Conservation (phyloP, 2,888 invertebrate genomes). For the Scaptomyza flava region DNA sequence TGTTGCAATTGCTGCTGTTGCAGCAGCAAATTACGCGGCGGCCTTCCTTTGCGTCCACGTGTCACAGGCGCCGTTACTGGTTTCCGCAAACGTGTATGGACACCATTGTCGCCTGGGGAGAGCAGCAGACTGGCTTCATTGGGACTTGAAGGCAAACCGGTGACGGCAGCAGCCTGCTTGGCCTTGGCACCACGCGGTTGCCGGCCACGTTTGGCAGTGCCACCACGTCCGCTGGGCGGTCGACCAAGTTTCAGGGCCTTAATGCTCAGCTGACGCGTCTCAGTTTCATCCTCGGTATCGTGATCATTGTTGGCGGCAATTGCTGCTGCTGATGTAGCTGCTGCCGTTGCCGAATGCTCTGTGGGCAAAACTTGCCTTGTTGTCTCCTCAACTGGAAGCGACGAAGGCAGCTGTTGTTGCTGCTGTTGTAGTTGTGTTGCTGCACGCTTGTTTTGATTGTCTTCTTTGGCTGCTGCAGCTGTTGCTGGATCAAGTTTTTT, state of each 20-base stretch:
- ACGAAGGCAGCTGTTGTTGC: conserved; percentile 9
- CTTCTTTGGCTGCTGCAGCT: conserved; percentile 41
- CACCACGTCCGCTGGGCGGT: conserved; percentile 71
- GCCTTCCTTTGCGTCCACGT: conserved; percentile 85
- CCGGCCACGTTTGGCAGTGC: conserved; percentile 76
- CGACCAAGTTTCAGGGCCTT: conserved; percentile 61
- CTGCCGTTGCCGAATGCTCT: conserved; percentile 22
- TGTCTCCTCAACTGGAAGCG: conserved; percentile 26
- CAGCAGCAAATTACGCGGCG: conserved; percentile 81
- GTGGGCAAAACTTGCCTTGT: conserved; percentile 6
- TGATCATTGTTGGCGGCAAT: conserved; percentile 72
- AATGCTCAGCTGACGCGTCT: conserved; percentile 61
- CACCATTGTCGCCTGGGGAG: conserved; percentile 83
- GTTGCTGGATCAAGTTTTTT: conserved; percentile 88
- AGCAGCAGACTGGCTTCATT: conserved; percentile 36
- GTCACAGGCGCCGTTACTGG: conserved; percentile 75
- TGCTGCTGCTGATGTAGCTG: conserved; percentile 16
- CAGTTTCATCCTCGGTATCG: conserved; percentile 83
- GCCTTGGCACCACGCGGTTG: conserved; percentile 81
- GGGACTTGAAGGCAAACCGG: conserved; percentile 40
- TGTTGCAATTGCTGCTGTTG: conserved; percentile 75
- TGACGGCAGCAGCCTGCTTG: conserved; percentile 58
- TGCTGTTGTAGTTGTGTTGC: conserved; percentile 24
- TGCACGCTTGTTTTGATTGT: conserved; percentile 32
- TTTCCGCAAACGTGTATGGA: conserved; percentile 86